Conservation (phyloP, 2,797 vertebrate genomes). For the Gobionotothen gibberifrons region DNA sequence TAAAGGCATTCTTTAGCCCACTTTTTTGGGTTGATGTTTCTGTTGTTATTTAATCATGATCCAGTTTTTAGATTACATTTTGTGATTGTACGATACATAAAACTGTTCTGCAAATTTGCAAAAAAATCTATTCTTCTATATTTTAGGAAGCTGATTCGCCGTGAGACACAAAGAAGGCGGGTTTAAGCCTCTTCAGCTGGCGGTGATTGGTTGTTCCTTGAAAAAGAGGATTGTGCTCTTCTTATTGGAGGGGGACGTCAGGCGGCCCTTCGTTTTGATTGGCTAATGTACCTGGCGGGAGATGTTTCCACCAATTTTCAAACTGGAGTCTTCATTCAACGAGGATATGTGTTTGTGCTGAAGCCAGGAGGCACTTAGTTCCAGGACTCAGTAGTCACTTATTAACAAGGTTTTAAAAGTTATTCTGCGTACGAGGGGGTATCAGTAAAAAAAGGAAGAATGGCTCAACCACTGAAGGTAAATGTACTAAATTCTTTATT, state of each 20-base stretch:
- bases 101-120: not conserved
- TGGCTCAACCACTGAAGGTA: slow-evolving; percentile 79
- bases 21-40: not conserved
- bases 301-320: slow-evolving; percentile 9
- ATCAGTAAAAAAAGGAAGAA: slow-evolving; percentile 41
- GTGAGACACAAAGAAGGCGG: slow-evolving; percentile 15
- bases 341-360: accelerated
- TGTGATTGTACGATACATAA: not conserved
- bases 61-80: not conserved
- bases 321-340: accelerated
- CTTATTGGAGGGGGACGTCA: slow-evolving; percentile 16
- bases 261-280: slow-evolving; percentile 32
- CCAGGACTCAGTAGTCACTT: not conserved
- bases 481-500: not conserved
- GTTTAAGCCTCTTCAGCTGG: accelerated
- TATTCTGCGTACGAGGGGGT: not conserved
- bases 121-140: not conserved
- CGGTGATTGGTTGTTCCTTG: slow-evolving; percentile 38
- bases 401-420: not conserved
- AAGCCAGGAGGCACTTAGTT: not conserved
- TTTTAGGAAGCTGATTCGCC: slow-evolving; percentile 28
- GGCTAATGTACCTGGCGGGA: slow-evolving; percentile 54
- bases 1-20: not conserved
- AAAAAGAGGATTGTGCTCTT: accelerated
- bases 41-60: not conserved